Base-by-base conservation (phyloP, 1,140 invertebrate species). In the Gryllus bimaculatus region DNA sequence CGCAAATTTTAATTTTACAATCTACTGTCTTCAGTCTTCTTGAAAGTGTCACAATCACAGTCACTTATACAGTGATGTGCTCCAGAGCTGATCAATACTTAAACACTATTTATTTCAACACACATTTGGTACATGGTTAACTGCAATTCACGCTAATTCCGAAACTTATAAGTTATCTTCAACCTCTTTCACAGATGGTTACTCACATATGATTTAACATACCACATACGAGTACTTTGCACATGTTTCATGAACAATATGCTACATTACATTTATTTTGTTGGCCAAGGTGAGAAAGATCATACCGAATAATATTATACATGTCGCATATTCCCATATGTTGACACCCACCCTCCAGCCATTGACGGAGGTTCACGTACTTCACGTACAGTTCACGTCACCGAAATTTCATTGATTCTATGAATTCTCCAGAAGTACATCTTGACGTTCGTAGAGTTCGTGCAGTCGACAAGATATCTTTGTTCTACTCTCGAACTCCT, bases 351-450 rank as follows among this genome's bases (percentile, higher is more conserved):
- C 18, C 54, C 54, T 66, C 54, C 54, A 66, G 7, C 54, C 54
- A 66, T 66, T 66, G 54, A 66, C 54, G 54, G 54, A 66, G 54
- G 10, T 66, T 66, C 54, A 66, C 54, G 54, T 66, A 10, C 10
- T 66, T 66, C 54, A 66, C 54, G 54, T 66, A 66, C 54, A 66
- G 54, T 66, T 66, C 54, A 66, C 54, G 54, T 66, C 54, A 66
- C 54, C 54, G 54, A 66, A 66, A 66, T 66, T 66, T 66, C 54
- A 66, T 66, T 66, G 54, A 66, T 66, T 66, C 10, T 1, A 66
- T 18, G 54, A 18, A 66, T 66, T 66, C 54, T 66, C 18, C 54
- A 66, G 54, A 66, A 66, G 54, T 66, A 66, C 26, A 66, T 18
- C 10, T 10, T 66, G 54, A 66, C 18, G 18, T 66, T 66, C 54